phyloP scores from a whole-genome alignment of 2,113 vertebrate species.

The Xenopus borealis region DNA sequence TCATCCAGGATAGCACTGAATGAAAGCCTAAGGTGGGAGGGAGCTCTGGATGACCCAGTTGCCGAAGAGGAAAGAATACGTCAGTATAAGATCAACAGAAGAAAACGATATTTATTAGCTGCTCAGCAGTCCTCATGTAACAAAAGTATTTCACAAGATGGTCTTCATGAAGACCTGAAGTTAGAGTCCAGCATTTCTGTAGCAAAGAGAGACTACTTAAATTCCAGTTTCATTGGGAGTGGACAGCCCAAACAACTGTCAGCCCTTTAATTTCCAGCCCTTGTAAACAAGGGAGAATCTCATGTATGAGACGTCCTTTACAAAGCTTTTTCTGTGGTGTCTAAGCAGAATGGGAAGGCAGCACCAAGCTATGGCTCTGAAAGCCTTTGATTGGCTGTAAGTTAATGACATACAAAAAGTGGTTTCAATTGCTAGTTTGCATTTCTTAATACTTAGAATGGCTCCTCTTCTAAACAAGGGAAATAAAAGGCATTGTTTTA shows the following conservation, averaged over 20 bases:
- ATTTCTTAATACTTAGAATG: too few species aligned
- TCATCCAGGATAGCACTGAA: constrained; percentile 7
- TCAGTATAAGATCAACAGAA: constrained; percentile 70
- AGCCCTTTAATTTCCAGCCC: neutral
- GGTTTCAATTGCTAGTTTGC: too few species aligned
- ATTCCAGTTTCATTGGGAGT: neutral
- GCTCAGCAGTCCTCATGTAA: constrained; percentile 59
- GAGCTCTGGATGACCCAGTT: constrained; percentile 68
- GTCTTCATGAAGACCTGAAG: neutral
- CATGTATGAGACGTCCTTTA: neutral
- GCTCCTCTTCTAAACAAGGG: too few species aligned
- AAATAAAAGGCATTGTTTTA: too few species aligned
- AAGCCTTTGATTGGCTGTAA: too few species aligned
- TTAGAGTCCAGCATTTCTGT: neutral
- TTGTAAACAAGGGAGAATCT: constrained; percentile 5
- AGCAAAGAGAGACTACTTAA: neutral
- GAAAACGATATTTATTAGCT: constrained; percentile 65
- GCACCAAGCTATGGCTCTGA: too few species aligned
- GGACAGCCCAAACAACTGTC: neutral
- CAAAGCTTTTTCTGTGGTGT: too few species aligned
- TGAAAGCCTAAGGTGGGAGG: constrained; percentile 80
- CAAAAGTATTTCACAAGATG: neutral
- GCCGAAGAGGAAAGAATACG: constrained; percentile 75
- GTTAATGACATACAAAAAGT: too few species aligned
- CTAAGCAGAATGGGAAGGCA: too few species aligned